Conservation (phyloP, 2,888 invertebrate genomes). For the Taphrorychus bicolor region DNA sequence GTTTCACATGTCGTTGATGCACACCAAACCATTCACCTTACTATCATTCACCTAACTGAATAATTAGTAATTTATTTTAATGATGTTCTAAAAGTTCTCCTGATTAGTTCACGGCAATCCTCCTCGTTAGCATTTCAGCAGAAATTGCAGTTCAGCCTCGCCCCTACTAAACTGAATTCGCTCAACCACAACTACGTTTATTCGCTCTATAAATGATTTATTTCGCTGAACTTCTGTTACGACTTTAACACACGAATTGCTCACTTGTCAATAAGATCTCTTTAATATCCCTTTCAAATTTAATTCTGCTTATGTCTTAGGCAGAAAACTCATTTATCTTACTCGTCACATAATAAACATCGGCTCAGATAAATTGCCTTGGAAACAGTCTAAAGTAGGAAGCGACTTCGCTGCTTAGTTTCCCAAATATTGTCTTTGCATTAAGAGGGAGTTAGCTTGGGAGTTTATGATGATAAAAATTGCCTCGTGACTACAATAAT, state of each 20-base stretch:
- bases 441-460: not conserved
- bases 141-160: too few relatives aligned
- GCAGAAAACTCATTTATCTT: constrained; percentile 12
- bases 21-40: too few relatives aligned
- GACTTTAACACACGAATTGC: not conserved
- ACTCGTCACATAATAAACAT: constrained; percentile 22
- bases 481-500: not conserved
- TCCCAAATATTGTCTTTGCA: not conserved
- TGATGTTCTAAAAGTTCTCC: too few relatives aligned
- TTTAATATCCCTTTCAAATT: not conserved
- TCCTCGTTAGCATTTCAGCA: too few relatives aligned
- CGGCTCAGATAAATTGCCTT: constrained; percentile 17
- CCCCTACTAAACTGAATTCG: too few relatives aligned
- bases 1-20: too few relatives aligned
- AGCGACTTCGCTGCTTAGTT: not conserved
- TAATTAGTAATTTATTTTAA: too few relatives aligned
- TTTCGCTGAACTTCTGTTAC: not conserved
- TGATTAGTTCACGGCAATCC: too few relatives aligned
- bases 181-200: too few relatives aligned
- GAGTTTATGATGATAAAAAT: not conserved
- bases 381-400: not conserved
- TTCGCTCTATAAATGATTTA: not conserved
- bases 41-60: too few relatives aligned
- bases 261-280: not conserved
- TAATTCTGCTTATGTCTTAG: not conserved